A percentile compares a stretch with the other conserved stretches of the same genome.
phyloP scores from a whole-genome alignment of 2,113 vertebrate species.

The Ceratotherium simum region DNA sequence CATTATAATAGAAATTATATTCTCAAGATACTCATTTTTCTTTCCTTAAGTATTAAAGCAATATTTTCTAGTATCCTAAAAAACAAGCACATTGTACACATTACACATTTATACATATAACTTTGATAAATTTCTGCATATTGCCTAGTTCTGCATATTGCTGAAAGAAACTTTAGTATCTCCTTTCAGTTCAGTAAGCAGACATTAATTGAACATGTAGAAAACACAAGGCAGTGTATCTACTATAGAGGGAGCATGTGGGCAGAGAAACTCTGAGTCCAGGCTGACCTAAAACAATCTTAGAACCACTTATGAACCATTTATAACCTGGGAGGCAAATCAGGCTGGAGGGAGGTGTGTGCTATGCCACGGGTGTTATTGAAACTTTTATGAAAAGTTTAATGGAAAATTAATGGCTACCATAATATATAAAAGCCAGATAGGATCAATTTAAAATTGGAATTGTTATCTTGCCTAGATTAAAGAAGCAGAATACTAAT shows the following conservation, averaged over 20 bases:
- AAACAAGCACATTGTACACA: neutral
- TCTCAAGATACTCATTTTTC: neutral
- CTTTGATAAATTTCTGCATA: slow-evolving; percentile 34
- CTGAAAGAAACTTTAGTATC: neutral
- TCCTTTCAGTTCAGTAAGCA: neutral
- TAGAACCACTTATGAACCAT: neutral
- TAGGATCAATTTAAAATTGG: neutral
- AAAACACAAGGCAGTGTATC: neutral
- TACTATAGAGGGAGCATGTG: neutral
- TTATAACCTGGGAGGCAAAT: neutral
- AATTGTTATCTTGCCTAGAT: neutral
- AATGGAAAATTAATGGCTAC: neutral
- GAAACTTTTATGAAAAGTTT: neutral
- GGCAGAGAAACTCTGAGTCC: neutral
- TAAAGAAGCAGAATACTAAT: slow-evolving; percentile 11
- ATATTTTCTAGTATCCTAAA: neutral
- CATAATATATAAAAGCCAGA: neutral
- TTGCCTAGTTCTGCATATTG: neutral
- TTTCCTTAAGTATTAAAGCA: neutral
- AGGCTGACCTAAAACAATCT: neutral
- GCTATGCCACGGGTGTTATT: neutral
- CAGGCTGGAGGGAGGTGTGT: neutral
- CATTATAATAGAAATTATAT: slow-evolving; percentile 6
- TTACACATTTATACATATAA: neutral
- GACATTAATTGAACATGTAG: neutral